Base-by-base conservation (phyloP, 2,797 vertebrate species). In the Gymnopithys bicolor region DNA sequence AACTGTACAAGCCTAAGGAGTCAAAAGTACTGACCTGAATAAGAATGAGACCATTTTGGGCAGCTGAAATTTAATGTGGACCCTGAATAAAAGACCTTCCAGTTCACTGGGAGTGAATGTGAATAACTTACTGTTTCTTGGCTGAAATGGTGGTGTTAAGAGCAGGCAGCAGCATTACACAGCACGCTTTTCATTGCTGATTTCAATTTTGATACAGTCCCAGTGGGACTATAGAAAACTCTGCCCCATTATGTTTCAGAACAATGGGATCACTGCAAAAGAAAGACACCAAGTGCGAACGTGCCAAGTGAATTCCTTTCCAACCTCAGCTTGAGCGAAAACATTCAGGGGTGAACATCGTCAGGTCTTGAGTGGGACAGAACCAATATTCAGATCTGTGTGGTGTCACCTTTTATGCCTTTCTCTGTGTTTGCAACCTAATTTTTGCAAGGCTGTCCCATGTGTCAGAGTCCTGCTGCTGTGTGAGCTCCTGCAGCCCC, bases 241-340 rank as follows among this genome's bases (percentile, higher is more conserved):
- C 96, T 97, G 96, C 79, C 87, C 97, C 89, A 97, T 98, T 98
- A 96, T 97, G 94, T 93, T 94, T 89, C 60, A 95, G 96, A 97
- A 98, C 98, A 98, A 98, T 97, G 97, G 95, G 91, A 91, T 91
- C 90, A 62, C 84, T 92, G 87, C 86, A 89, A 84, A 97, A 95
- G 96, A 96, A 97, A 97, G 96, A 96, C 95, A 97, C 84, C 90
- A 28, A 96, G 63, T 81, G 84, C 2, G 17, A 94, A 88, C 19
- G 35, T 92, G 95, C 93, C 94, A 97, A 91, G 83, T 51, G 74
- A 66, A 94, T 84, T 94, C 93, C 80, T 96, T 93, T 78, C 91
- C 71, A 96, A 10, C 35, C 58, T 52, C 80, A 81, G 39, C 90
- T 22, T 82, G 66, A 79, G 80, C 60, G 45, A 83, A 95, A 92